phyloP scores from a whole-genome alignment of 2,797 vertebrate genomes.

The Mormyrus hasselquistii region DNA sequence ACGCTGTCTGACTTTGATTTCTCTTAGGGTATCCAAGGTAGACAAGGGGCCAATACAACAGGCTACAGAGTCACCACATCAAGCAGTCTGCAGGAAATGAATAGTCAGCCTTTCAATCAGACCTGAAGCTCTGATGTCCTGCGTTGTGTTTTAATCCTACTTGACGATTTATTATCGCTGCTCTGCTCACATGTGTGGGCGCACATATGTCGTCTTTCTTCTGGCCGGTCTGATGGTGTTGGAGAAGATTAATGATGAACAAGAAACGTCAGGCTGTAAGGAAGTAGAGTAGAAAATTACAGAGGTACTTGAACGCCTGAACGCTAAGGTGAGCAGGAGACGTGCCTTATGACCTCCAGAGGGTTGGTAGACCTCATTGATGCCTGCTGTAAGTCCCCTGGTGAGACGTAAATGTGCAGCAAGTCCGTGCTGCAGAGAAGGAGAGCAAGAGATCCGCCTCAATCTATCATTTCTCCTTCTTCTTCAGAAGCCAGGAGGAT shows the following conservation, averaged over 20 bases:
- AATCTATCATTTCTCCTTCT: constrained; percentile 6
- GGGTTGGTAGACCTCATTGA: not conserved
- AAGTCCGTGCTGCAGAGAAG: not conserved
- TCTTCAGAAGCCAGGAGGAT: constrained; percentile 60
- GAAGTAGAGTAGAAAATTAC: not conserved
- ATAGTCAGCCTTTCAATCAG: not conserved
- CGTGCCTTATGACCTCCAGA: not conserved
- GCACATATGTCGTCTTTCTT: constrained; percentile 11
- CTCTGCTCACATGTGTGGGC: not conserved
- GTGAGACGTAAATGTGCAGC: not conserved
- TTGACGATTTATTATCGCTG: not conserved
- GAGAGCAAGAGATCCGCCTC: not conserved
- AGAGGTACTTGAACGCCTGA: not conserved
- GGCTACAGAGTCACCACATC: constrained; percentile 1
- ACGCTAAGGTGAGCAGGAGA: not conserved
- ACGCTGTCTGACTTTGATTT: not conserved
- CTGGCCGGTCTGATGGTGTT: not conserved
- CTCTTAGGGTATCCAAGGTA: not conserved
- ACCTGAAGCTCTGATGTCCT: not conserved
- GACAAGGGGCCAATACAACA: not conserved
- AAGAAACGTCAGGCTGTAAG: not conserved
- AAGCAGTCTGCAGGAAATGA: constrained; percentile 6
- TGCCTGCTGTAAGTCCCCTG: constrained; percentile 1
- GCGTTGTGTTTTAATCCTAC: not conserved
- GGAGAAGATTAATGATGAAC: not conserved